phyloP scores from a whole-genome alignment of 2,888 invertebrate genomes.

The Euclidia mi region DNA sequence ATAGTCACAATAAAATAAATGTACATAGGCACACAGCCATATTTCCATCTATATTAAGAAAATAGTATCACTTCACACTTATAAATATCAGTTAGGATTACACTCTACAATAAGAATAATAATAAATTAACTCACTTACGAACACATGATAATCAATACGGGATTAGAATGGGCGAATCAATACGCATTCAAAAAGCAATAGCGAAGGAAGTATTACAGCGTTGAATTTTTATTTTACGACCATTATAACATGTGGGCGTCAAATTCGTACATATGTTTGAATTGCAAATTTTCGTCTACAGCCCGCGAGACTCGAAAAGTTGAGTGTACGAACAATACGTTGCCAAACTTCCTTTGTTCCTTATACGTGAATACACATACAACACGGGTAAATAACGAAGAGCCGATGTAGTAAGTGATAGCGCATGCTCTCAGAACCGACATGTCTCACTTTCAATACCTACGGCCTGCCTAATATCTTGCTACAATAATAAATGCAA shows the following conservation, averaged over 20 bases:
- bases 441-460: slow-evolving; percentile 29
- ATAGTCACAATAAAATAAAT: too few relatives aligned
- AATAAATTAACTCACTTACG: background rate
- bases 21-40: too few relatives aligned
- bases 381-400: slow-evolving; percentile 56
- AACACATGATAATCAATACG: background rate
- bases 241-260: slow-evolving; percentile 65
- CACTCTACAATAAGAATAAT: background rate
- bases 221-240: slow-evolving; percentile 12
- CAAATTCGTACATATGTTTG: slow-evolving; percentile 65
- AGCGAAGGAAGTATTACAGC: slow-evolving; percentile 10
- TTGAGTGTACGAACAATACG: slow-evolving; percentile 77
- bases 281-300: slow-evolving; percentile 80
- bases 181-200: slow-evolving; percentile 7
- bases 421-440: slow-evolving; percentile 45
- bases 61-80: too few relatives aligned
- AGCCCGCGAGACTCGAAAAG: slow-evolving; percentile 71
- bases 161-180: slow-evolving; percentile 4
- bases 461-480: too few relatives aligned
- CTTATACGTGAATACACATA: slow-evolving; percentile 67
- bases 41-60: too few relatives aligned
- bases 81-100: too few relatives aligned
- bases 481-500: too few relatives aligned
- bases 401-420: slow-evolving; percentile 64
- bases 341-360: slow-evolving; percentile 88